These are phyloP conservation scores for Carlito syrichta DNA, from an alignment of 2,113 vertebrate genomes.

Conservation along the genomic window DNA sequence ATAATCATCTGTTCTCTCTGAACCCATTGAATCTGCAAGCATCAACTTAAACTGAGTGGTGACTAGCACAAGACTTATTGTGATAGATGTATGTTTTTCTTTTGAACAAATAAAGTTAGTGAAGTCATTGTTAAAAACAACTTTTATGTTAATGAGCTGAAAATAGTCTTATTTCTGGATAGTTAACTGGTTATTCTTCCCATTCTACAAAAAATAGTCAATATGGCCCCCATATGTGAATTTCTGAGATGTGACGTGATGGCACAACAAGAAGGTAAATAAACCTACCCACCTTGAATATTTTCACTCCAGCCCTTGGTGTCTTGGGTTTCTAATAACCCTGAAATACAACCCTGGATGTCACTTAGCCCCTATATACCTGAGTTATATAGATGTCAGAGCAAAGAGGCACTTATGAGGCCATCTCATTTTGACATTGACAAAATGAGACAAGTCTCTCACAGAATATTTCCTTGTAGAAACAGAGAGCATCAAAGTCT, in stretches of 20 bases:
- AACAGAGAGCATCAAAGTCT: neutral
- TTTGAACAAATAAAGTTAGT: neutral
- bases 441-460: neutral
- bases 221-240: neutral
- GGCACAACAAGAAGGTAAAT: neutral
- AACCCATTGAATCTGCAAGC: neutral
- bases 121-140: neutral
- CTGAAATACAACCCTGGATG: no score
- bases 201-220: neutral
- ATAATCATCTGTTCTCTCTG: rapidly evolving
- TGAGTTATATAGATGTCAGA: neutral
- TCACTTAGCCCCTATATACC: neutral
- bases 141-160: neutral
- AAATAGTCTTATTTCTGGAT: neutral
- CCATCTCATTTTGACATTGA: neutral
- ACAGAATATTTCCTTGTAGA: neutral
- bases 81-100: neutral
- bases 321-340: neutral
- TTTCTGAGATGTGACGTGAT: neutral
- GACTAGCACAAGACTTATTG: neutral
- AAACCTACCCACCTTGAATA: no score
- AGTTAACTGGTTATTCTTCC: neutral
- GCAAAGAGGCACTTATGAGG: neutral
- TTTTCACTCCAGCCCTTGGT: neutral
- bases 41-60: rapidly evolving